These are phyloP conservation scores for Astreopora myriophthalma DNA, from an alignment of 64 coral and sea anemone species.

Conservation along the genomic window DNA sequence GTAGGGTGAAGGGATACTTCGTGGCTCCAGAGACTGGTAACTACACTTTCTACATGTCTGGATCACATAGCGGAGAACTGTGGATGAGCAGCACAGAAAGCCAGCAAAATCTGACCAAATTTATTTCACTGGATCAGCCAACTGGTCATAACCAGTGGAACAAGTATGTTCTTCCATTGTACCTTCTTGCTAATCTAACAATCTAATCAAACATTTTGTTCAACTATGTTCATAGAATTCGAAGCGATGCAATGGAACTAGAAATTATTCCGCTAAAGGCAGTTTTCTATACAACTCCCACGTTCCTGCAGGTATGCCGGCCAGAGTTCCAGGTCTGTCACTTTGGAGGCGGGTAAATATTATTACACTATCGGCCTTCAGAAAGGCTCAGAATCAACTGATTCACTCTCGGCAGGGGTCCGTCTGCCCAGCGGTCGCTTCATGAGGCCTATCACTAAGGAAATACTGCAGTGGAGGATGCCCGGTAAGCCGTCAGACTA, in stretches of 20 bases:
- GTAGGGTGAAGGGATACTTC: constrained; percentile 94
- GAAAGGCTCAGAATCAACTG: constrained; percentile 87
- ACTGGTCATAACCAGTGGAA: constrained; percentile 99
- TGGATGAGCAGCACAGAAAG: constrained; percentile 85
- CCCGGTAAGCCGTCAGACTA: constrained; percentile 55
- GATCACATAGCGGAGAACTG: constrained; percentile 85
- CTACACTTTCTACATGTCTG: constrained; percentile 98
- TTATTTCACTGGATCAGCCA: constrained; percentile 76
- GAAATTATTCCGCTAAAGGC: no score
- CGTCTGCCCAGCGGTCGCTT: constrained; percentile 97
- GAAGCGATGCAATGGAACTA: no score
- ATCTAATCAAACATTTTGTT: no score
- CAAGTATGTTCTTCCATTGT: constrained; percentile 74
- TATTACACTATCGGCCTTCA: constrained; percentile 91
- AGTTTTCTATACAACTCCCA: no score
- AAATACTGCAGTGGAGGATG: constrained; percentile 94
- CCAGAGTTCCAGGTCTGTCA: constrained; percentile 82
- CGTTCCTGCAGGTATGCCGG: constrained; percentile 69
- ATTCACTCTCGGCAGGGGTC: constrained; percentile 89
- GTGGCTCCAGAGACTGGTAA: constrained; percentile 96
- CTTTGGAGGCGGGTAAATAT: constrained; percentile 92
- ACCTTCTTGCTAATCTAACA: no score
- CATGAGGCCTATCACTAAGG: constrained; percentile 97
- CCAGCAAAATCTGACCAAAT: constrained; percentile 78
- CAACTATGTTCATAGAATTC: no score